Percentiles rank a stretch among this genome's conserved stretches.
Evolutionary conservation across 37 sponge, comb jelly and placozoan species (phyloP).

Genomic region (Beroe forskalii): DNA sequence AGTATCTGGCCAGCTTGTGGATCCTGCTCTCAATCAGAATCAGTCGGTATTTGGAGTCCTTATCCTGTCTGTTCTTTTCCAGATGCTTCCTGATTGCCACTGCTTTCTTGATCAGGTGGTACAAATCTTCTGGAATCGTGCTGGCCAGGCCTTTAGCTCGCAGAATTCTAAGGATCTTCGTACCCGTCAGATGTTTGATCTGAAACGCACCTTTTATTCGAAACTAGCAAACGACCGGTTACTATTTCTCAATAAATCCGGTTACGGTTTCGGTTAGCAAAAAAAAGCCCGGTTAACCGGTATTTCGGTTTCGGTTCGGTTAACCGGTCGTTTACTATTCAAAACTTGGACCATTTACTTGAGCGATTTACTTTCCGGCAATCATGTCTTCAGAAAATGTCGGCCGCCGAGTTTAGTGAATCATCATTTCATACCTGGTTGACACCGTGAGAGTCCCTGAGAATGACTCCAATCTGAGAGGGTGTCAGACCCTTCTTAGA

Average conservation of each 20-base stretch:
- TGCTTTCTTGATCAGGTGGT: conserved; percentile 95
- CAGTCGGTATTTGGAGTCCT: conserved; percentile 91
- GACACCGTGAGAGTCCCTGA: conserved; percentile 89
- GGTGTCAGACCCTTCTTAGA: conserved; percentile 94
- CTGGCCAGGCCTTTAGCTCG: conserved; percentile 90
- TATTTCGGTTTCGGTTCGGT: too few relatives aligned
- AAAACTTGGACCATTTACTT: neutral
- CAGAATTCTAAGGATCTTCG: conserved; percentile 91
- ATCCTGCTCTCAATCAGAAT: conserved; percentile 93
- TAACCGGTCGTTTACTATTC: neutral
- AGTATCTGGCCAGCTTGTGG: conserved; percentile 89
- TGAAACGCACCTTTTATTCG: conserved; percentile 62
- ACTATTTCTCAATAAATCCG: too few relatives aligned
- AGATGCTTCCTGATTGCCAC: conserved; percentile 93
- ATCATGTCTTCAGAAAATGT: too few relatives aligned
- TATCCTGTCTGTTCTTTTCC: conserved; percentile 91
- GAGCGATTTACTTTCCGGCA: too few relatives aligned
- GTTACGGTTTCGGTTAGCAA: too few relatives aligned
- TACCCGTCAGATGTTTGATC: conserved; percentile 87
- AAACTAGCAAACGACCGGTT: too few relatives aligned
- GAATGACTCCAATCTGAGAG: conserved; percentile 92
- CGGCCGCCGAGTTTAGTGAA: too few relatives aligned
- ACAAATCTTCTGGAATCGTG: conserved; percentile 88
- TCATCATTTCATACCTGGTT: conserved; percentile 68
- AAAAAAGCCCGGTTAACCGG: too few relatives aligned